phyloP scores from a whole-genome alignment of 2,888 invertebrate species.

The Yponomeuta evonymella region DNA sequence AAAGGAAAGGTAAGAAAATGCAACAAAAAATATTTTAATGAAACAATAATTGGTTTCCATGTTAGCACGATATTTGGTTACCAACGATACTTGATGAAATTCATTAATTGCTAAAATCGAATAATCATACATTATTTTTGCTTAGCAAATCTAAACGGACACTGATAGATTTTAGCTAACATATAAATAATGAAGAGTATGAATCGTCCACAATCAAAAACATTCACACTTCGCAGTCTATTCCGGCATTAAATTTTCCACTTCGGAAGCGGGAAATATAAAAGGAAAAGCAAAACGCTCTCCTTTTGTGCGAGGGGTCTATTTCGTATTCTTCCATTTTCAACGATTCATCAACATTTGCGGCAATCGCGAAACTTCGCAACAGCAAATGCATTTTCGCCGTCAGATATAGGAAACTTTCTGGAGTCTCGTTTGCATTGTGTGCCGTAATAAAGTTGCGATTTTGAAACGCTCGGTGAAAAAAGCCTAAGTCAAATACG shows the following conservation, averaged over 20 bases:
- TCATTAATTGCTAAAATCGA: too few relatives aligned
- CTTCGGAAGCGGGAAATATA: background rate
- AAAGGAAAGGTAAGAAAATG: too few relatives aligned
- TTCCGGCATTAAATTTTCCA: background rate
- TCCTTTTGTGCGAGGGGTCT: constrained; percentile 12
- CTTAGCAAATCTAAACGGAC: background rate
- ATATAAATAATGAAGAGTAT: background rate
- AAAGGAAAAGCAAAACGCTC: constrained; percentile 6
- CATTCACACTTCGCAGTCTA: background rate
- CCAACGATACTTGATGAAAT: too few relatives aligned
- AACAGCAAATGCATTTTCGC: constrained; percentile 58
- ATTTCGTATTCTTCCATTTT: constrained; percentile 32
- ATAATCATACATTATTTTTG: too few relatives aligned
- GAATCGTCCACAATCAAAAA: background rate
- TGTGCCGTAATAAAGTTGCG: constrained; percentile 23
- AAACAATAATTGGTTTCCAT: too few relatives aligned
- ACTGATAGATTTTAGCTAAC: background rate
- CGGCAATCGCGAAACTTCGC: constrained; percentile 55
- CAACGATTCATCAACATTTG: constrained; percentile 46
- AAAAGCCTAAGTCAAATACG: background rate
- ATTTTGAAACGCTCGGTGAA: constrained; percentile 23
- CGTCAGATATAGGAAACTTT: constrained; percentile 41
- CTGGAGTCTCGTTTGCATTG: constrained; percentile 35
- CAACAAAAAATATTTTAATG: too few relatives aligned
- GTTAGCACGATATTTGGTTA: too few relatives aligned